Conservation (phyloP, 2,113 vertebrate species). For the Pachypanchax playfairii region DNA sequence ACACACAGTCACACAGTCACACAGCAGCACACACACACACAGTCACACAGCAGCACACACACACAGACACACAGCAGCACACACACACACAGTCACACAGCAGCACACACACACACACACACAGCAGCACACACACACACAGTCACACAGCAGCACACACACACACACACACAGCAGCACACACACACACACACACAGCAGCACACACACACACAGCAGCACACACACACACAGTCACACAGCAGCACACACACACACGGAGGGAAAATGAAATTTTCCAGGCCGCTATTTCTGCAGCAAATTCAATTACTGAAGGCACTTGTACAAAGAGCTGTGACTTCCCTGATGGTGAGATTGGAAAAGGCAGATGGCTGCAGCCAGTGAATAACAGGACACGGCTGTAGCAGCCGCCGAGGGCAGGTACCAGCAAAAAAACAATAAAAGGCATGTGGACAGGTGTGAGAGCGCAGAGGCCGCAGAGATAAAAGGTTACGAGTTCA, state of each 20-base stretch:
- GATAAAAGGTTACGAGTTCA: conserved; percentile 59
- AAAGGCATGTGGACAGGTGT: conserved; percentile 59
- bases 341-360: conserved; percentile 97
- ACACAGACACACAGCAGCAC: conserved; percentile 42
- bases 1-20: conserved; percentile 41
- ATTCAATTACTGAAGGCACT: conserved; percentile 99
- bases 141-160: too few relatives aligned
- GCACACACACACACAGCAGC: conserved; percentile 67
- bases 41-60: too few relatives aligned
- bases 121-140: conserved; percentile 61
- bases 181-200: conserved; percentile 56
- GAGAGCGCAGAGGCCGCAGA: conserved; percentile 9
- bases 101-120: conserved; percentile 22
- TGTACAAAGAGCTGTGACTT: conserved; percentile 95
- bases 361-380: conserved; percentile 94
- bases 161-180: conserved; percentile 42
- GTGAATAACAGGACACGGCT: conserved; percentile 89
- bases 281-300: conserved; percentile 97
- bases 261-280: conserved; percentile 99
- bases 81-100: conserved; percentile 68
- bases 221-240: conserved; percentile 26
- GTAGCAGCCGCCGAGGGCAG: conserved; percentile 68
- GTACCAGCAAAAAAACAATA: conserved; percentile 72
- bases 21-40: conserved; percentile 61
- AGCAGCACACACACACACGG: conserved; percentile 64